Evolutionary conservation across 92 coral and sea anemone species (phyloP).

Genomic region (Phenganax stokvisi): DNA sequence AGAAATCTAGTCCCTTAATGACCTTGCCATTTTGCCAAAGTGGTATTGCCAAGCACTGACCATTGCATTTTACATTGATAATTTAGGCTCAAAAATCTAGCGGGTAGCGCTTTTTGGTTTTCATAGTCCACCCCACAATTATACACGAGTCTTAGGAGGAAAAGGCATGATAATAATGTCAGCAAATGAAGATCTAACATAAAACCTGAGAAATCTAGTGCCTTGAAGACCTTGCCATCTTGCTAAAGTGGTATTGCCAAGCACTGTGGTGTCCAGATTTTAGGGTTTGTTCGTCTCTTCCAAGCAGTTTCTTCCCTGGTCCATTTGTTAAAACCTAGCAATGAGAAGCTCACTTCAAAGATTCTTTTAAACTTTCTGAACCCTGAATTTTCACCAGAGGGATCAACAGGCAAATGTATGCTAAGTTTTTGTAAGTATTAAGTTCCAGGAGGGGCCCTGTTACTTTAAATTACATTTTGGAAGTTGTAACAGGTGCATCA

Average conservation of each 20-base stretch:
- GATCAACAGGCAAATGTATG: not conserved
- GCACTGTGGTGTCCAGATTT: not conserved
- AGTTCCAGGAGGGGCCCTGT: not conserved
- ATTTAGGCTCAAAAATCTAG: too few species aligned
- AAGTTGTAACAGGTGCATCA: not conserved
- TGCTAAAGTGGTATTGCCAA: conserved; percentile 28
- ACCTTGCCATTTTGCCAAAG: too few species aligned
- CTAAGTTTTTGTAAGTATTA: not conserved
- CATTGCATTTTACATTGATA: too few species aligned
- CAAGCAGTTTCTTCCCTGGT: not conserved
- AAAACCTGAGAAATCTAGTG: too few species aligned
- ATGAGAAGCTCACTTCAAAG: not conserved
- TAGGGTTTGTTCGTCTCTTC: not conserved
- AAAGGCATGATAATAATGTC: too few species aligned
- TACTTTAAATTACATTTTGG: not conserved
- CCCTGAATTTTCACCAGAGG: conserved; percentile 2
- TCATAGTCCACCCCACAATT: too few species aligned
- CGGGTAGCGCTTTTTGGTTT: too few species aligned
- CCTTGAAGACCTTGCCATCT: too few species aligned
- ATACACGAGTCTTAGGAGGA: too few species aligned
- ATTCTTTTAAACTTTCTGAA: not conserved
- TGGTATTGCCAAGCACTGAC: too few species aligned
- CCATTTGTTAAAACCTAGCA: not conserved
- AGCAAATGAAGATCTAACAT: too few species aligned
- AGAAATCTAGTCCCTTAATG: too few species aligned